phyloP scores from a whole-genome alignment of 2,888 invertebrate genomes.

The Epistrophe grossulariae region DNA sequence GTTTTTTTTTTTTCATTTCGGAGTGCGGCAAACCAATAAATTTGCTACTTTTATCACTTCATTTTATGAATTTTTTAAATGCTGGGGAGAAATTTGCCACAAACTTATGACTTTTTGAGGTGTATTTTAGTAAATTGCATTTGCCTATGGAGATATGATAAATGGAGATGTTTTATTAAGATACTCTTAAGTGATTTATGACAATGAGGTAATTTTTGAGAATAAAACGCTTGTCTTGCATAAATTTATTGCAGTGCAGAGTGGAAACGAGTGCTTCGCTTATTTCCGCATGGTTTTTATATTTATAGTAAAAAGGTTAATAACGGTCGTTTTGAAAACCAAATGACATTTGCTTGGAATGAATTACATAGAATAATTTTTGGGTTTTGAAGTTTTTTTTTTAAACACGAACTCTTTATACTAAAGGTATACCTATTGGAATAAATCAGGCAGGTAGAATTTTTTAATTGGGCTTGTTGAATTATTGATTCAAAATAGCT shows the following conservation, averaged over 20 bases:
- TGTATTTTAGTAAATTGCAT: slow-evolving; percentile 61
- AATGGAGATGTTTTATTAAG: slow-evolving; percentile 59
- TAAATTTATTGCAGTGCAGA: slow-evolving; percentile 27
- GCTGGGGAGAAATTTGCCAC: slow-evolving; percentile 2
- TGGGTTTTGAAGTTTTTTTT: background rate
- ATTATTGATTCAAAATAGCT: no score
- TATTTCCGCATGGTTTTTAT: background rate
- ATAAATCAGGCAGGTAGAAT: no score
- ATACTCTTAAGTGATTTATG: slow-evolving; percentile 58
- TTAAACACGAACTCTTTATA: no score
- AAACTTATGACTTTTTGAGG: slow-evolving; percentile 60
- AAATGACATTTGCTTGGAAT: background rate
- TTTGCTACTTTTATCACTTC: slow-evolving; percentile 71
- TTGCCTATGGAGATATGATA: slow-evolving; percentile 45
- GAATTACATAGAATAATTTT: background rate
- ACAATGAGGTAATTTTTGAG: slow-evolving; percentile 49
- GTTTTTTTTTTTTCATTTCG: slow-evolving; percentile 23
- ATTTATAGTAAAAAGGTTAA: slow-evolving; percentile 1
- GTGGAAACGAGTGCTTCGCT: slow-evolving; percentile 29
- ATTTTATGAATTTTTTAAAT: slow-evolving; percentile 60
- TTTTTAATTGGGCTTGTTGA: no score
- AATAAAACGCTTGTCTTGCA: slow-evolving; percentile 14
- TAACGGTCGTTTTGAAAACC: slow-evolving; percentile 28
- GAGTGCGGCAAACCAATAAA: slow-evolving; percentile 64
- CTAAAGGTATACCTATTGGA: no score